phyloP scores from a whole-genome alignment of 2,113 vertebrate genomes.

The Eretmochelys imbricata region DNA sequence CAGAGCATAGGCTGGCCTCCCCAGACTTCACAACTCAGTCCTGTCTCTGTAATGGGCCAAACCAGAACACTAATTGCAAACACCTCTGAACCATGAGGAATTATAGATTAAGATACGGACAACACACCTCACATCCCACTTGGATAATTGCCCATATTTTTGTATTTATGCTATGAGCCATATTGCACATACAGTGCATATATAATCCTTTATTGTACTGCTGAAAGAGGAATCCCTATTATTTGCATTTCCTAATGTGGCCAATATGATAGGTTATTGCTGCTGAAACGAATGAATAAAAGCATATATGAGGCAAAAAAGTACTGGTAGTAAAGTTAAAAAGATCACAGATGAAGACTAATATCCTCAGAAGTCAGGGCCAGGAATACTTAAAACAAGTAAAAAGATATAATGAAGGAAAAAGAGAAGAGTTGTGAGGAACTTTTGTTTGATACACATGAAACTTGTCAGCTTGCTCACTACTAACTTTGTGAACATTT shows the following conservation, averaged over 20 bases:
- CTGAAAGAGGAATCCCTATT: constrained; percentile 65
- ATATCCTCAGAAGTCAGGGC: constrained; percentile 42
- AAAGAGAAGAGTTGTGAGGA: constrained; percentile 25
- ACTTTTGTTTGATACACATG: constrained; percentile 36
- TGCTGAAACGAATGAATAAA: constrained; percentile 76
- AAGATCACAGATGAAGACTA: constrained; percentile 74
- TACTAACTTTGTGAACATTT: neutral
- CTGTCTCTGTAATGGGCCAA: neutral
- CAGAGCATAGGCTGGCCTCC: neutral
- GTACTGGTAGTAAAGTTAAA: constrained; percentile 75
- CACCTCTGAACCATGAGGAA: neutral
- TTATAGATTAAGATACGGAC: neutral
- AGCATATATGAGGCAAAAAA: constrained; percentile 70
- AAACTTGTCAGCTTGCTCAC: constrained; percentile 22
- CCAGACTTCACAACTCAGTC: fast-evolving
- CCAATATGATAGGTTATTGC: constrained; percentile 74
- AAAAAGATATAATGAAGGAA: constrained; percentile 17
- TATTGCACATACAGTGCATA: constrained; percentile 38
- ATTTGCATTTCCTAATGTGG: constrained; percentile 76
- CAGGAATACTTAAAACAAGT: constrained; percentile 66
- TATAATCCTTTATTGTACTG: constrained; percentile 46
- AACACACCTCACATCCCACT: neutral
- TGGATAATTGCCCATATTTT: constrained; percentile 10
- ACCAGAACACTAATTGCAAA: neutral
- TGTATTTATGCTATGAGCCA: constrained; percentile 56